A percentile compares a stretch with the other conserved stretches of the same genome.
These are phyloP conservation scores for Perizoma affinitatum DNA, from an alignment of 2,888 invertebrate genomes.

Conservation along the genomic window DNA sequence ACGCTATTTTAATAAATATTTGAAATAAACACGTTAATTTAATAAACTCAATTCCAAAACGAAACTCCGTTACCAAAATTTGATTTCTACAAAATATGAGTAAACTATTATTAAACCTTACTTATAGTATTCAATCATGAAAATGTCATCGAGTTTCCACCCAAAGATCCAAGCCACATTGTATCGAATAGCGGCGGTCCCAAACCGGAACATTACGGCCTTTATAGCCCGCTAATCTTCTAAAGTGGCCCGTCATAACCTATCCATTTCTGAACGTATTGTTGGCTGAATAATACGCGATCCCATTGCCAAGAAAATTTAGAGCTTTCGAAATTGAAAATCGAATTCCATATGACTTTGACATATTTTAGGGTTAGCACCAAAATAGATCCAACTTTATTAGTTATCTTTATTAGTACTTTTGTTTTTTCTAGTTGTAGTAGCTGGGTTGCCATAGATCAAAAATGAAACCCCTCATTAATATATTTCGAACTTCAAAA, in stretches of 20 bases:
- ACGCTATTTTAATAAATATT: no score
- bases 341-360: constrained; percentile 4
- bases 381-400: no score
- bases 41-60: no score
- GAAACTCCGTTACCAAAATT: no score
- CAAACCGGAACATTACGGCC: constrained; percentile 59
- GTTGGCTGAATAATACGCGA: constrained; percentile 54
- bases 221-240: constrained; percentile 57
- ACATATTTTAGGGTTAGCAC: not conserved
- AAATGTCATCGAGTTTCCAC: constrained; percentile 55
- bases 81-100: constrained; percentile 12
- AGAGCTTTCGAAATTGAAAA: constrained; percentile 18
- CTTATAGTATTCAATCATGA: constrained; percentile 55
- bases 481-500: no score
- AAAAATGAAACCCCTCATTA: no score
- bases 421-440: no score
- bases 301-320: constrained; percentile 12
- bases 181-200: constrained; percentile 41
- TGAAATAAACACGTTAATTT: no score
- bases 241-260: constrained; percentile 61
- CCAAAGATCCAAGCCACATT: constrained; percentile 45
- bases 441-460: no score
- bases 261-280: constrained; percentile 46
- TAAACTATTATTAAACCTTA: constrained; percentile 29
- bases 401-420: no score